These are phyloP conservation scores for Eclectus roratus DNA, from an alignment of 2,113 vertebrate genomes.

Conservation along the genomic window DNA sequence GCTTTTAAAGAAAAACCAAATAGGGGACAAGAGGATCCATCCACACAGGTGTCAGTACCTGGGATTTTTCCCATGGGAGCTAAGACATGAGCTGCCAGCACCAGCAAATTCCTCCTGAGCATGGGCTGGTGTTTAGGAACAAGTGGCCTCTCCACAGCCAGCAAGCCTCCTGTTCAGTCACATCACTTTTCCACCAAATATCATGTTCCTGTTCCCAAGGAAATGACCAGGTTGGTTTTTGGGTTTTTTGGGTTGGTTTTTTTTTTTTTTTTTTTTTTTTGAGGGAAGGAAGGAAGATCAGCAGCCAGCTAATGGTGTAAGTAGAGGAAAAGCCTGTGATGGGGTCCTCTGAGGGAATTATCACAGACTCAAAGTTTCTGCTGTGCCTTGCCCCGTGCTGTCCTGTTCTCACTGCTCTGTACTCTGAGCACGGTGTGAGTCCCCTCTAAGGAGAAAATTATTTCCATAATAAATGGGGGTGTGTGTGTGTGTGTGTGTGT, in stretches of 20 bases:
- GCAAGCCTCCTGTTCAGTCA: not conserved
- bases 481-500: too few species aligned
- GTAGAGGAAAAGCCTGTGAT: not conserved
- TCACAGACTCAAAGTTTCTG: not conserved
- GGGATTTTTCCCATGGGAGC: not conserved
- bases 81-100: not conserved
- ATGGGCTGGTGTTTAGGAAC: not conserved
- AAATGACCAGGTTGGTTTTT: not conserved
- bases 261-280: not conserved
- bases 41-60: accelerated
- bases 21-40: not conserved
- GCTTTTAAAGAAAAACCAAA: not conserved
- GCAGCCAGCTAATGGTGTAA: not conserved
- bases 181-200: not conserved
- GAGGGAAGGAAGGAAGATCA: not conserved
- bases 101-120: not conserved
- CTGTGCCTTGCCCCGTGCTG: not conserved
- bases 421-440: not conserved
- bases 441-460: not conserved
- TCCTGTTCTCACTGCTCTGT: not conserved
- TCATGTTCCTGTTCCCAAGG: not conserved
- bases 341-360: accelerated
- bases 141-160: not conserved
- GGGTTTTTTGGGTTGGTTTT: not conserved
- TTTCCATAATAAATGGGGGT: slow-evolving; percentile 3